Evolutionary conservation across 2,888 invertebrate genomes (phyloP), one percentile per base, ranked within the genome.

Genomic region (Cryptosula pallasiana): DNA sequence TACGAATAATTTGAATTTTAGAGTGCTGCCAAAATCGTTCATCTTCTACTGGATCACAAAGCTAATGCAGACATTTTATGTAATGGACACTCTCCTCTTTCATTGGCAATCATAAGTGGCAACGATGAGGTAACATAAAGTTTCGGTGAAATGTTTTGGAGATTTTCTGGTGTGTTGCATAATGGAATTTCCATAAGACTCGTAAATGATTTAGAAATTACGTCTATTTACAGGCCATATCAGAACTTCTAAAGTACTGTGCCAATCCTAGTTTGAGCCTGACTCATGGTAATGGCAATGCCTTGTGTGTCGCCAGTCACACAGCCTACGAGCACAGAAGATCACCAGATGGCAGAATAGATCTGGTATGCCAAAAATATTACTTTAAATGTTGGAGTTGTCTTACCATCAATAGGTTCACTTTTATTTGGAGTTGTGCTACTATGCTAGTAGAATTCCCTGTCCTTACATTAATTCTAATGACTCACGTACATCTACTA

Each of bases 281-380:
- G 73, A 82, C 82, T 27, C 83, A 82, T 73, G 84, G 85, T 57
- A 79, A 83, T 0, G 84, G 84, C n/a, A 84, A 78, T 75, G 82
- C 83, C 55, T 78, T 85, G 35, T 85, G 85, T 79, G 81, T 79
- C 2, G 81, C 82, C 16, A 77, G 81, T 0, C 79, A 78, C 36
- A 82, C 83, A 20, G 80, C 82, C 35, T 82, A 81, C 72, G 84
- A 85, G 73, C 78, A 82, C 73, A 73, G 81, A 27, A 75, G 84
- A 27, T 75, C 78, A 1, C 79, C 81, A 29, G 75, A 77, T 23
- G 79, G 75, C 25, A 75, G 82, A 55, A 71, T 84, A 1, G 74
- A 78, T 63, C 77, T 84, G 77, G 82, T 83, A 75, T 72, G 77
- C 13, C 5, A 5, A 45, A n/a, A n/a, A n/a, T n/a, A 9, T 45